Percentiles rank a stretch among this genome's conserved stretches.
Evolutionary conservation across 2,888 invertebrate species (phyloP).

Genomic region (Heliconius sara): DNA sequence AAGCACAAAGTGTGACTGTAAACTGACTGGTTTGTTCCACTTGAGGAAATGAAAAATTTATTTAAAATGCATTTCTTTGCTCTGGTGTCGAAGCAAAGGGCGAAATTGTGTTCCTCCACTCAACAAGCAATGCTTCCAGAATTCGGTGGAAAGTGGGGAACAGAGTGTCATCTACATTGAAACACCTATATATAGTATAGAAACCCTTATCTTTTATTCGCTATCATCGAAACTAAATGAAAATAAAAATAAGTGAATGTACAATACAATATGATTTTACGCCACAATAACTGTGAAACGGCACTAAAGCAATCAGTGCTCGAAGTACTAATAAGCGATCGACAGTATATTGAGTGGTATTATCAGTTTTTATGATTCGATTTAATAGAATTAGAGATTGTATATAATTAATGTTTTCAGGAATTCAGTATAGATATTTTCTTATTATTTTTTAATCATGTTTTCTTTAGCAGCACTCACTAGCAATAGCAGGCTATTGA

Average conservation of each 20-base stretch:
- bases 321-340: constrained; percentile 26
- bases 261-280: constrained; percentile 18
- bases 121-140: too few relatives aligned
- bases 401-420: not conserved
- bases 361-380: constrained; percentile 6
- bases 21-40: too few relatives aligned
- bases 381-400: not conserved
- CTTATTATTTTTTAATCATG: not conserved
- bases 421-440: too few relatives aligned
- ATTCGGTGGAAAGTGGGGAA: too few relatives aligned
- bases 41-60: too few relatives aligned
- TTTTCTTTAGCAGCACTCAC: not conserved
- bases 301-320: constrained; percentile 14
- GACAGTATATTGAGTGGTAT: not conserved
- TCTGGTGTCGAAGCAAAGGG: too few relatives aligned
- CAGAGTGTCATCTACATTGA: not conserved
- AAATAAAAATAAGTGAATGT: constrained; percentile 25
- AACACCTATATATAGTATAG: not conserved
- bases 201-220: not conserved
- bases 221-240: constrained; percentile 9
- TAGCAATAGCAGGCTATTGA: too few relatives aligned
- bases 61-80: too few relatives aligned
- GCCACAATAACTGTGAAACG: constrained; percentile 18
- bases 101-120: too few relatives aligned
- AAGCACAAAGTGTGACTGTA: too few relatives aligned